Evolutionary conservation across 92 coral and sea anemone species (phyloP), one percentile per base, ranked within the genome.

Genomic region (Porites lobata): DNA sequence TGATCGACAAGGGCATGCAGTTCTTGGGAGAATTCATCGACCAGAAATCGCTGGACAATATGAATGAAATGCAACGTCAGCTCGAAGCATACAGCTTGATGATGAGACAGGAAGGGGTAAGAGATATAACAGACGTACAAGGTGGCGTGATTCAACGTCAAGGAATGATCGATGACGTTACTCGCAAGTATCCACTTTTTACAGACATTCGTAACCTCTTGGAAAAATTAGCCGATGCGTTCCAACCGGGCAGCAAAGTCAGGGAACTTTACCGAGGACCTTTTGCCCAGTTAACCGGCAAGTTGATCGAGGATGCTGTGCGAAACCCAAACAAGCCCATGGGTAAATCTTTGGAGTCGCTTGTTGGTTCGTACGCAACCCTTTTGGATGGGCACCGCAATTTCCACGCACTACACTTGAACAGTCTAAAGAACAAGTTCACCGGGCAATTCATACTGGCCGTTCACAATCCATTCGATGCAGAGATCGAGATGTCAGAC

Each of bases 121-220:
- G 78, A 3, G 78, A 74, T 15, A 7, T 74, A 26, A 1, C 4
- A 14, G 78, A 74, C 26, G 62, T 53, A 1, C 63, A 22, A 9
- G 8, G 59, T 3, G 78, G 63, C 1, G 59, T 22, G 1, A 15
- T 38, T 9, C 29, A 53, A 7, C 63, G 78, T 1, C 78, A 52
- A 51, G 78, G 78, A 19, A 20, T 24, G 19, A 12, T 74, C 63
- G 78, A 74, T 24, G 63, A 74, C 32, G 78, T 50, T 6, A 52
- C 78, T 74, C 78, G 78, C 38, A 74, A 74, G 63, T 74, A 74
- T 17, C 78, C 78, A 7, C 61, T 74, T 6, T 74, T 74, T 52
- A 29, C 24, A 1, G 59, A 74, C 78, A 2, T 74, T 65, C 78
- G 78, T 8, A 74, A 51, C 11, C 13, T 74, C 7, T 74, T 74